Evolutionary conservation across 1,140 invertebrate species (phyloP), one percentile per base, ranked within the genome.

Genomic region (Aricia agestis): DNA sequence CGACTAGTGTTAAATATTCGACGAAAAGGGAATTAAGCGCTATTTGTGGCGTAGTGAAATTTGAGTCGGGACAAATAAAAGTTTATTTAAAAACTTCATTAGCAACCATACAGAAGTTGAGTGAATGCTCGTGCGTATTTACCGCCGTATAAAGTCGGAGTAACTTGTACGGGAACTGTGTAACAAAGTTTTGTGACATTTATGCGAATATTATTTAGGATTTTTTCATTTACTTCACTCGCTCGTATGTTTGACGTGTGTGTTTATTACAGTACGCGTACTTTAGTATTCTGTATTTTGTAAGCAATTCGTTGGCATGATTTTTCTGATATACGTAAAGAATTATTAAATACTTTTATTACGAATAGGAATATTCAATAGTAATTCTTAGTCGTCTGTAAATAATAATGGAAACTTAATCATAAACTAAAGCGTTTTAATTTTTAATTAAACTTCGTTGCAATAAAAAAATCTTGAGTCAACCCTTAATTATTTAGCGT

Each of bases 11-110:
- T 19, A 31, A 63, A 63, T 63, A 63, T n/a, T 63, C 19, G 19
- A 63, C 18, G 18, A 63, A 63, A 63, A 11, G 59, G 19, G 59
- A 63, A 63, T 63, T 63, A 19, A 63, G 59, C 59, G 18, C 59
- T 63, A 59, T 59, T 59, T 59, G 17, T 11, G 18, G 59, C 10
- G n/a, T 52, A 52, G 58, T 59, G 6, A 19, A 63, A 63, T 63
- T 63, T 63, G 59, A 19, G 59, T 10, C 18, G 10, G 19, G 19
- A 63, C 18, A 63, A 31, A 63, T 63, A 63, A 25, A 63, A 63
- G 18, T 19, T 19, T 63, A 63, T 63, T 52, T 63, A 63, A 63
- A 63, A 63, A 63, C 59, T 63, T 63, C 59, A 63, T 63, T 63
- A 63, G 59, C 10, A 63, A 11, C 19, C 59, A 63, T 63, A 63